Evolutionary conservation across 2,113 vertebrate genomes (phyloP), one percentile per base, ranked within the genome.

Genomic region (Pogona vitticeps): DNA sequence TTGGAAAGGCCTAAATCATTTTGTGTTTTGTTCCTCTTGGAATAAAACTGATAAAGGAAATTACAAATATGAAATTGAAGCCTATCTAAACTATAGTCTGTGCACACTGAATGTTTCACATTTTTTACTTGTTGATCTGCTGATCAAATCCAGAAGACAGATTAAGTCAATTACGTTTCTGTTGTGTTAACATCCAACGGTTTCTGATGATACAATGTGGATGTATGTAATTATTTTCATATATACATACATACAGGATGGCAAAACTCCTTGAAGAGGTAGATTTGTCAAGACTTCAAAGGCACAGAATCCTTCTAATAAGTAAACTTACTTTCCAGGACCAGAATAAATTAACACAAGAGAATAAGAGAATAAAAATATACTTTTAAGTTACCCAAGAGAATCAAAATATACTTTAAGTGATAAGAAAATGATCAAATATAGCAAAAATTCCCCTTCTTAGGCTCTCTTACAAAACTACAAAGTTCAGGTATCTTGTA

Each of bases 1-100:
- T 83, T 28, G 0, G 0, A 81, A 83, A 78, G n/a, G 18, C 65
- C 20, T 6, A 0, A 15, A 58, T 0, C 33, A 75, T 70, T 72
- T 59, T 83, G 67, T 17, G n/a, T 3, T 18, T 0, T 20, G 9
- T 67, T 89, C 31, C 75, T 80, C 1, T 83, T 76, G 65, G 46
- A 31, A 38, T 1, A n/a, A 68, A 75, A 76, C 4, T 8, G 7
- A 1, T 2, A 40, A 46, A n/a, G 46, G 7, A 56, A 80, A 6
- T 63, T 56, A 23, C n/a, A 83, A 83, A 73, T 1, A 21, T 58
- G 56, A 85, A 68, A 70, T 36, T 52, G n/a, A 78, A 77, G 21
- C 17, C 33, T 20, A 72, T 13, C 80, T 8, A 17, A 42, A 17
- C 15, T 82, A 46, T 7, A 72, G 18, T 33, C 33, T 72, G 17